Evolutionary conservation across 1,140 invertebrate species (phyloP).

Genomic region (Acromyrmex echinatior): DNA sequence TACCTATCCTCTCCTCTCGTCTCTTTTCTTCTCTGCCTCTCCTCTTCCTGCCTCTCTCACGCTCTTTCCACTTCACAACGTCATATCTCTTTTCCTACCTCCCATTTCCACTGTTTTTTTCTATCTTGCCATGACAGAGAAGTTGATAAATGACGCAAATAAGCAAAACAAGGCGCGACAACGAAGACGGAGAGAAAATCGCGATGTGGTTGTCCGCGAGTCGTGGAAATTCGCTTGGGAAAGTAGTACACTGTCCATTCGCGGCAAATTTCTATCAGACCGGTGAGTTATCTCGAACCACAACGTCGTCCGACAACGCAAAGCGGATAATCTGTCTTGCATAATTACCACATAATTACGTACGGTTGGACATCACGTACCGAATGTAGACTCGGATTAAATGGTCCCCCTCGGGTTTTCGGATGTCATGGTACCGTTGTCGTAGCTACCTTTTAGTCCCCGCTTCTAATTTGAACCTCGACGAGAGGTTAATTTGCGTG

Average conservation of each 20-base stretch:
- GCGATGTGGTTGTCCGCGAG: neutral
- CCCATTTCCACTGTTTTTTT: conserved; percentile 44
- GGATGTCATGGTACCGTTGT: neutral
- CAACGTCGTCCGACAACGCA: neutral
- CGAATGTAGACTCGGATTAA: conserved; percentile 58
- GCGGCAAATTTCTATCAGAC: conserved; percentile 1
- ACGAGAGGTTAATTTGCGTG: conserved; percentile 51
- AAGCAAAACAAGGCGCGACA: conserved; percentile 64
- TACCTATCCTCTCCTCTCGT: neutral
- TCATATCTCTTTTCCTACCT: conserved; percentile 37
- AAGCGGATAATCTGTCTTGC: conserved; percentile 51
- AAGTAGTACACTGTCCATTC: neutral
- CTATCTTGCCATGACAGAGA: conserved; percentile 39
- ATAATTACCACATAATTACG: conserved; percentile 61
- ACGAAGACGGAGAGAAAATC: conserved; percentile 34
- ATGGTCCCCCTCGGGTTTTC: neutral
- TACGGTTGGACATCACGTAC: conserved; percentile 46
- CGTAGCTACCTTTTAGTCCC: conserved; percentile 18
- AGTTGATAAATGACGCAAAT: conserved; percentile 75
- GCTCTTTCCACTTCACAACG: conserved; percentile 20
- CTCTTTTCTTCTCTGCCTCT: neutral
- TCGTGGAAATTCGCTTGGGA: conserved; percentile 22
- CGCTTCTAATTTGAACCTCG: conserved; percentile 49
- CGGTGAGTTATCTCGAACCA: neutral
- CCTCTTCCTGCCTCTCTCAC: neutral